Evolutionary conservation across 1,140 invertebrate species (phyloP), one percentile per base, ranked within the genome.

Genomic region (Rhizoglyphus robini): DNA sequence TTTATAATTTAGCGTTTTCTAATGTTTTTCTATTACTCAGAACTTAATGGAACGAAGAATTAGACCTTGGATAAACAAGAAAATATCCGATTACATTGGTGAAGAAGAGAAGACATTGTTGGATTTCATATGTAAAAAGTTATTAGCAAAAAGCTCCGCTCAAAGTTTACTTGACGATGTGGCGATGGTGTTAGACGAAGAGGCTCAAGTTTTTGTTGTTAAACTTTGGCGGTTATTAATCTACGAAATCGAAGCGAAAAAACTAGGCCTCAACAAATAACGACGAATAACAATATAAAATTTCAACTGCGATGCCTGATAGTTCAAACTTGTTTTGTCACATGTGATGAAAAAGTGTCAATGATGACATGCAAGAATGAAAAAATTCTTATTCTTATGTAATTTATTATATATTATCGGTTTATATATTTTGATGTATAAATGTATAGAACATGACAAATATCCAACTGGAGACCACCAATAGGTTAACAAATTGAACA

Each of bases 191-290:
- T 80, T 99, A 70, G 96, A 98, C 77, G 95, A 99, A 76, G 96
- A 99, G 79, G 95, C 96, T 5, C 95, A 99, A 82, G 91, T 97
- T 60, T 99, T 99, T 82, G 93, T 98, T 71, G 92, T 98, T 41
- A 99, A 99, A 84, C 95, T 99, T 90, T 99, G 95, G 96, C 83
- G 96, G 73, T 82, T 99, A 75, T 81, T 99, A 63, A 96, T 99
- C 71, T 99, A 98, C 78, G 95, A 98, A 83, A 91, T 96, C 70
- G 94, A 98, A 83, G 92, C 94, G 48, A 98, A 98, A 77, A 96
- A 96, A 68, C 57, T 76, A 25, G 75, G 76, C 47, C 38, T 74
- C 48, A 67, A 59, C n/a, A 71, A 71, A 66, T 69, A 60, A 47
- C 11, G 20, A 20, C 15, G 8, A 46, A n/a, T n/a, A n/a, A n/a